phyloP scores from a whole-genome alignment of 2,888 invertebrate species.

The Pyrocoelia pectoralis region DNA sequence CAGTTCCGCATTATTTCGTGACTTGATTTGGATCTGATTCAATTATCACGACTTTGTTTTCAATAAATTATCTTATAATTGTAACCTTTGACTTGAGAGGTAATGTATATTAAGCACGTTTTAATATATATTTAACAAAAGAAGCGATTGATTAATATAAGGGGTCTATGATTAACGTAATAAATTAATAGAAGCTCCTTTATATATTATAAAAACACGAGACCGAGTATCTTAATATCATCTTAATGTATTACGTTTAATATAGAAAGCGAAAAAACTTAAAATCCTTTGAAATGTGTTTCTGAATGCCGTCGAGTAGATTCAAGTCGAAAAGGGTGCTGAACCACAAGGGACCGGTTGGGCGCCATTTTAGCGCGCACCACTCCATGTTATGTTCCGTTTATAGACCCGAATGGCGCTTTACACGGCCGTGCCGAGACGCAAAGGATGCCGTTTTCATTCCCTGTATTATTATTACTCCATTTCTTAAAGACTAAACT shows the following conservation, averaged over 20 bases:
- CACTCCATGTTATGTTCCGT: constrained; percentile 57
- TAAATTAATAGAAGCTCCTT: not conserved
- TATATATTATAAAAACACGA: not conserved
- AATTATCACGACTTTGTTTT: constrained; percentile 53
- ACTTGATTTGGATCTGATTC: constrained; percentile 53
- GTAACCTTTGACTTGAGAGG: constrained; percentile 39
- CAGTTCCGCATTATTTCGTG: constrained; percentile 52
- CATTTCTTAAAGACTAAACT: constrained; percentile 47
- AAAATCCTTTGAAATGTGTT: constrained; percentile 29
- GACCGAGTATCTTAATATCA: constrained; percentile 1
- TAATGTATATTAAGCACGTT: constrained; percentile 17
- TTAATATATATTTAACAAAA: not conserved
- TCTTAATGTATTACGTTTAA: constrained; percentile 5
- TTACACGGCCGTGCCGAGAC: constrained; percentile 58
- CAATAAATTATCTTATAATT: constrained; percentile 43
- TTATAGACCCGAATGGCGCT: constrained; percentile 58
- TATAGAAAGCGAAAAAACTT: constrained; percentile 15
- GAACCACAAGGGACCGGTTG: constrained; percentile 52
- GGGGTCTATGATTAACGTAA: not conserved
- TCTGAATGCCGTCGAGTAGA: constrained; percentile 25
- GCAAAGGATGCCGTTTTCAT: constrained; percentile 59
- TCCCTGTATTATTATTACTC: constrained; percentile 56
- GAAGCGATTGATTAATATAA: not conserved
- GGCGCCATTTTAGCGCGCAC: constrained; percentile 53
- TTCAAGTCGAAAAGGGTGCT: constrained; percentile 45